Conservation (phyloP, 2,113 vertebrate genomes). For the Myotis yumanensis region DNA sequence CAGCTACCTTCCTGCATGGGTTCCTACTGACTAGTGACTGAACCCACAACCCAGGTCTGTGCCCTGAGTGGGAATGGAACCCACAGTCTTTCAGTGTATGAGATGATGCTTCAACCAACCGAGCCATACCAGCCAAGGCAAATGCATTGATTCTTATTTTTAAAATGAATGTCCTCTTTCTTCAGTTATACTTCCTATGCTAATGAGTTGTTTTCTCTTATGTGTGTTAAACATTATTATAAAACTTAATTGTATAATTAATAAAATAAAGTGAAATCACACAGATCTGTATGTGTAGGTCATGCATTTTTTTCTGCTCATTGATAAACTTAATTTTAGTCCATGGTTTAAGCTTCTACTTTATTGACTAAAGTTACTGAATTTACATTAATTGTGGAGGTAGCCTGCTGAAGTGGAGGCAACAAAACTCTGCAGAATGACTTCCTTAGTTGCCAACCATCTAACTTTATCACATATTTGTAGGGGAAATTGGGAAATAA, state of each 20-base stretch:
- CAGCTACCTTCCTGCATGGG: background rate
- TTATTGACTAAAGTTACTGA: background rate
- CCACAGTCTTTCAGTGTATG: background rate
- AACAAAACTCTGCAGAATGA: background rate
- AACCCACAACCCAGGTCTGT: background rate
- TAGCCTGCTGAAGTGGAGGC: background rate
- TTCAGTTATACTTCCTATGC: background rate
- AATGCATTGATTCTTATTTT: constrained; percentile 22
- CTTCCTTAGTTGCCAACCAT: background rate
- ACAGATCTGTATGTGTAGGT: background rate
- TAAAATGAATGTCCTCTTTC: background rate
- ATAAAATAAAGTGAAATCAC: background rate
- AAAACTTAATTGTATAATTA: background rate
- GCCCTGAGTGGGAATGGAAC: background rate
- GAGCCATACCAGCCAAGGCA: background rate
- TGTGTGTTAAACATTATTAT: background rate
- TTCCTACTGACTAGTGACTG: background rate
- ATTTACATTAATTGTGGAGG: background rate
- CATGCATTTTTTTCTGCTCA: background rate
- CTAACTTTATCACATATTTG: background rate
- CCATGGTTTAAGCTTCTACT: background rate
- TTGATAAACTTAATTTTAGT: background rate
- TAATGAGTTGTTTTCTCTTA: background rate
- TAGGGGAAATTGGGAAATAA: background rate
- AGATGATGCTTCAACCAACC: background rate